Conservation (phyloP, 2,113 vertebrate genomes). For the Hirundichthys speculiger region DNA sequence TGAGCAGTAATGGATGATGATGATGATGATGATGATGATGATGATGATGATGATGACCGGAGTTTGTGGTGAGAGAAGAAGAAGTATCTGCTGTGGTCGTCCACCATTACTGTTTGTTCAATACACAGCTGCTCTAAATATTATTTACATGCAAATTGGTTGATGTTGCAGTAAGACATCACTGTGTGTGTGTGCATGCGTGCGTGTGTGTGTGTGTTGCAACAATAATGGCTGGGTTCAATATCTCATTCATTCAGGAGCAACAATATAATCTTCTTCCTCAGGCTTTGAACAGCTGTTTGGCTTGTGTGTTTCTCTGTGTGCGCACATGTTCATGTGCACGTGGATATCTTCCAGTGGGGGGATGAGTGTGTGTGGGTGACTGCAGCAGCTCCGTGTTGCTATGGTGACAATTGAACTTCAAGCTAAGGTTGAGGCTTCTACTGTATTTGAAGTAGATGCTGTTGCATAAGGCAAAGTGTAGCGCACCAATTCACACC, state of each 20-base stretch:
- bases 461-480: slow-evolving; percentile 66
- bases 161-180: slow-evolving; percentile 45
- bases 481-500: slow-evolving; percentile 25
- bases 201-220: too few species aligned
- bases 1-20: slow-evolving; percentile 19
- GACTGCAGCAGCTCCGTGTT: slow-evolving; percentile 65
- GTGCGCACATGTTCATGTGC: slow-evolving; percentile 25
- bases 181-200: slow-evolving; percentile 29
- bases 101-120: slow-evolving; percentile 10
- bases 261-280: slow-evolving; percentile 52
- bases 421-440: slow-evolving; percentile 62
- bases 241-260: slow-evolving; percentile 42
- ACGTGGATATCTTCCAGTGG: slow-evolving; percentile 16
- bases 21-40: background rate
- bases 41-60: background rate
- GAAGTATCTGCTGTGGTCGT: slow-evolving; percentile 7
- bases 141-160: slow-evolving; percentile 61
- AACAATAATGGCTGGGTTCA: slow-evolving; percentile 41
- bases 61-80: background rate
- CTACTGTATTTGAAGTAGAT: slow-evolving; percentile 71
- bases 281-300: slow-evolving; percentile 39
- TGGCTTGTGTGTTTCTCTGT: slow-evolving; percentile 30
- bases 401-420: slow-evolving; percentile 74
- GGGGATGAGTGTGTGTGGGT: slow-evolving; percentile 51
- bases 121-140: slow-evolving; percentile 32